A percentile compares a stretch with the other conserved stretches of the same genome.
Conservation (phyloP, 2,888 invertebrate genomes). For the Junonia oenone region DNA sequence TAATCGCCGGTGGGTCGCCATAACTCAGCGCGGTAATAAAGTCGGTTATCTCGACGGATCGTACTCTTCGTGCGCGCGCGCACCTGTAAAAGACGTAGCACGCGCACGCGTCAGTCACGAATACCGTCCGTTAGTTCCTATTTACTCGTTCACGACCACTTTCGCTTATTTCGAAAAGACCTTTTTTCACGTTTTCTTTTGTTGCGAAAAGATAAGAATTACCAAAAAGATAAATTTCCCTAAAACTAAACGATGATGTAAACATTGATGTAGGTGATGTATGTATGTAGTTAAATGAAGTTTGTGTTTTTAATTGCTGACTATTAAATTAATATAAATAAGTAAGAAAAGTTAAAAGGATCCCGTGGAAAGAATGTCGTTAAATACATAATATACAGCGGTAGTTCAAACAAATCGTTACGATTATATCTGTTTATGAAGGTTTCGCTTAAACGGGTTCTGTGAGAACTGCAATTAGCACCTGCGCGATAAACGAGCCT, state of each 20-base stretch:
- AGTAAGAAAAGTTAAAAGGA: background rate
- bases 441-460: conserved; percentile 10
- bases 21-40: conserved; percentile 35
- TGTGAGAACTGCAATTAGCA: conserved; percentile 9
- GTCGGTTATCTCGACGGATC: conserved; percentile 40
- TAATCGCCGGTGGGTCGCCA: conserved; percentile 18
- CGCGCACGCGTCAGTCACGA: conserved; percentile 49
- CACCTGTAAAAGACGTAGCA: conserved; percentile 52
- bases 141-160: conserved; percentile 33
- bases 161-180: conserved; percentile 25
- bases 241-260: background rate
- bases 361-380: background rate
- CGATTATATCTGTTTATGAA: conserved; percentile 7
- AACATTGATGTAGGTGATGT: background rate
- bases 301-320: background rate
- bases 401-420: conserved; percentile 8
- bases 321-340: no score
- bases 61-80: conserved; percentile 44
- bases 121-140: conserved; percentile 35
- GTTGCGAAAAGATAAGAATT: background rate
- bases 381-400: background rate
- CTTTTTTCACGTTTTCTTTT: background rate
- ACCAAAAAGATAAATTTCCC: background rate
- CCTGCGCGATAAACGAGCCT: conserved; percentile 6
- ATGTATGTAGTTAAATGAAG: background rate